phyloP scores from a whole-genome alignment of 2,113 vertebrate genomes.

The Nesospiza acunhae region DNA sequence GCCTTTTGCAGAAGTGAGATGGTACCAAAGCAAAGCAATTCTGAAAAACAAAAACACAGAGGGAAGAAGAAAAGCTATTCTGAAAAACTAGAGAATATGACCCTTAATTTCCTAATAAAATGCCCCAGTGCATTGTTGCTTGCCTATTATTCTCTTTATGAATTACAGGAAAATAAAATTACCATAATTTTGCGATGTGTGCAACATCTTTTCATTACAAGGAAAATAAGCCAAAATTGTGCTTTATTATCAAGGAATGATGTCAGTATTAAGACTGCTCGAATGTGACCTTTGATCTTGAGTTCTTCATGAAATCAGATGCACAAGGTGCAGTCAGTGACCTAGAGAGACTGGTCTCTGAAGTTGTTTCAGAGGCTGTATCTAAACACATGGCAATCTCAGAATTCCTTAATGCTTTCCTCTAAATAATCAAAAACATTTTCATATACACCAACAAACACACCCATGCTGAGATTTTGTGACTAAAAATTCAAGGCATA shows the following conservation, averaged over 20 bases:
- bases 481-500: not conserved
- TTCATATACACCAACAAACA: not conserved
- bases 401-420: not conserved
- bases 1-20: conserved; percentile 64
- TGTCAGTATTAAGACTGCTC: not conserved
- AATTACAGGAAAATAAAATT: conserved; percentile 53
- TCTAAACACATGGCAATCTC: not conserved
- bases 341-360: fast-evolving
- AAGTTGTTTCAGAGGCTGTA: not conserved
- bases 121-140: conserved; percentile 11
- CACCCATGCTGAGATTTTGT: not conserved
- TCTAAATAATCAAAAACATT: not conserved
- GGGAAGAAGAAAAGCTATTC: conserved; percentile 2
- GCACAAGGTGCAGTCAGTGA: not conserved
- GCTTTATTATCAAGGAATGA: not conserved
- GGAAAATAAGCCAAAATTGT: not conserved
- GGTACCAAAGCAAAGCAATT: conserved; percentile 42
- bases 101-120: conserved; percentile 62
- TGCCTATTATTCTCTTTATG: conserved; percentile 31
- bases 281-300: not conserved
- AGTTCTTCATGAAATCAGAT: not conserved
- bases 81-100: conserved; percentile 40
- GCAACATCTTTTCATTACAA: conserved; percentile 16
- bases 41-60: conserved; percentile 56
- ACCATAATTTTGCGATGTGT: conserved; percentile 19